Conservation (phyloP, 1,140 invertebrate genomes). For the Drosophila kikkawai region DNA sequence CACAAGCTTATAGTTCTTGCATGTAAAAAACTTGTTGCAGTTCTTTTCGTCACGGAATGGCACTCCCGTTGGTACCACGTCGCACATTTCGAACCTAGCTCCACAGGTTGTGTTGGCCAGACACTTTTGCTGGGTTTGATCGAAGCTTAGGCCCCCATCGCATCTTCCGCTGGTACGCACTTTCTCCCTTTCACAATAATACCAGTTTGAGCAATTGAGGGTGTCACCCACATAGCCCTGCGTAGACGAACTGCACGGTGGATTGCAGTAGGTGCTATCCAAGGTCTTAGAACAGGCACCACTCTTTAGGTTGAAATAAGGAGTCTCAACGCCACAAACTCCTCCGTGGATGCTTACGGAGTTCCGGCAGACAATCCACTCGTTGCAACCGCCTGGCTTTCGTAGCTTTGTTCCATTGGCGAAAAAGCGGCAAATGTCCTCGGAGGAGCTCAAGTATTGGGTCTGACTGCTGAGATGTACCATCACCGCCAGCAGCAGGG, state of each 20-base stretch:
- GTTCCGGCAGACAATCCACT: conserved; percentile 13
- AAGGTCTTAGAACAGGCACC: background rate
- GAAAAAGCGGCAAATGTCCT: background rate
- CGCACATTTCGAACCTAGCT: conserved; percentile 47
- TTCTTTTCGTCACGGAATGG: conserved; percentile 1
- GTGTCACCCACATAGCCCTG: conserved; percentile 43
- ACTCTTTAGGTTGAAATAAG: background rate
- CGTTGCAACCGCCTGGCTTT: conserved; percentile 6
- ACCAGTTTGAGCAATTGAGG: conserved; percentile 55
- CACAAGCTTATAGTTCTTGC: background rate
- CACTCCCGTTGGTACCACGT: conserved; percentile 30
- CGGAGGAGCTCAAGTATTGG: background rate
- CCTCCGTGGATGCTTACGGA: conserved; percentile 1
- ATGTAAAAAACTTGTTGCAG: conserved; percentile 2
- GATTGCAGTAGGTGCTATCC: conserved; percentile 40
- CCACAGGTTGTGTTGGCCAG: conserved; percentile 15
- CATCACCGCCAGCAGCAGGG: background rate
- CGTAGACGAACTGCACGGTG: conserved; percentile 23
- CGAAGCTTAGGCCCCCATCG: conserved; percentile 33
- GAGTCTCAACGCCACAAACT: background rate
- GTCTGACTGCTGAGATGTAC: background rate
- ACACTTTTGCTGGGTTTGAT: conserved; percentile 35
- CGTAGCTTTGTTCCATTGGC: background rate
- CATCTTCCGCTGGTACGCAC: conserved; percentile 34
- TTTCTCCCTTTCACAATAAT: conserved; percentile 43